These are phyloP conservation scores for Meleagris gallopavo DNA, from an alignment of 2,113 vertebrate species.

Conservation along the genomic window DNA sequence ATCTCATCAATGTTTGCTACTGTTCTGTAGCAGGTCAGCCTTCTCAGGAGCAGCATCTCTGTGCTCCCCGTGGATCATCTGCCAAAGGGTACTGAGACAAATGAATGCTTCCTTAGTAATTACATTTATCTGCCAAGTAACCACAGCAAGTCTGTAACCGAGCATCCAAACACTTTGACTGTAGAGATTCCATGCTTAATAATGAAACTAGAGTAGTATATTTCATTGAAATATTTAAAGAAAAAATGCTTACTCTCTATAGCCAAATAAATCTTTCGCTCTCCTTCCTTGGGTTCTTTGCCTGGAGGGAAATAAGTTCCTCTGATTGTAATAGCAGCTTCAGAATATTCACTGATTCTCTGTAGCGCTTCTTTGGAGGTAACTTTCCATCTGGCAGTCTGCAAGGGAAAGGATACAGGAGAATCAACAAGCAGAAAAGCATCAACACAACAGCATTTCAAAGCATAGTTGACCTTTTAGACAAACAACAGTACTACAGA, in stretches of 20 bases:
- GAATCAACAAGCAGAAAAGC: neutral
- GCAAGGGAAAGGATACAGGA: neutral
- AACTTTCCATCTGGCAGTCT: constrained; percentile 99
- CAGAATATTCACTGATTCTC: constrained; percentile 98
- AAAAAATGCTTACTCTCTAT: constrained; percentile 90
- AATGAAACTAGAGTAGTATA: neutral
- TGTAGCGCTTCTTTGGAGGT: constrained; percentile 98
- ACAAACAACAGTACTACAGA: neutral
- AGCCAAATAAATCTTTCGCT: constrained; percentile 97
- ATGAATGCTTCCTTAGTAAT: neutral
- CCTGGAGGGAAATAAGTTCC: constrained; percentile 98
- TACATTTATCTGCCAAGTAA: neutral
- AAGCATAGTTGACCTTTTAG: neutral
- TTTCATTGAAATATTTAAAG: neutral
- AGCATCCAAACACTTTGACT: neutral
- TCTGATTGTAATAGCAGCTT: constrained; percentile 98
- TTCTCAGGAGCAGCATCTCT: neutral
- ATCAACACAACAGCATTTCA: neutral
- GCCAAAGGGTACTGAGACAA: neutral
- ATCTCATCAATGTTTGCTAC: neutral
- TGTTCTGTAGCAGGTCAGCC: neutral
- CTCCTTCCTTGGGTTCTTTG: constrained; percentile 98
- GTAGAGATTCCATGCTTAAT: neutral
- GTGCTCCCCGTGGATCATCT: neutral
- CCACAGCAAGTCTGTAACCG: neutral